Conservation (phyloP, 35 echinoderm and acorn worm genomes). For the Hemicentrotus pulcherrimus region DNA sequence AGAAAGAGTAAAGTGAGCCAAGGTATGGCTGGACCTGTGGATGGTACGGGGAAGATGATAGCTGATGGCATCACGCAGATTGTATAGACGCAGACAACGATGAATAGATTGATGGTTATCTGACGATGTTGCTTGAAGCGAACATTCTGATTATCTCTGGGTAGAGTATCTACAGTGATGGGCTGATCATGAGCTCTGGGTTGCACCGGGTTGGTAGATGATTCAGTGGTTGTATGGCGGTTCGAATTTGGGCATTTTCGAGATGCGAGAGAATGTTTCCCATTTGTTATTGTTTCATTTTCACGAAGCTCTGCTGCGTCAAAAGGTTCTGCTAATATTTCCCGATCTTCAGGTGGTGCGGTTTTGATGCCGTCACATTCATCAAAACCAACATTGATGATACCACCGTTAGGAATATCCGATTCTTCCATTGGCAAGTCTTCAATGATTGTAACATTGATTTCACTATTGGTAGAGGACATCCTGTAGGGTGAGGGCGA, state of each 20-base stretch:
- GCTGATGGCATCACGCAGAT: constrained; percentile 55
- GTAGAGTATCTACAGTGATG: neutral
- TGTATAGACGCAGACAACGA: constrained; percentile 62
- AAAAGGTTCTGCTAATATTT: neutral
- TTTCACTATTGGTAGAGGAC: neutral
- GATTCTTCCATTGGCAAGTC: neutral
- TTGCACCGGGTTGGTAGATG: too few relatives aligned
- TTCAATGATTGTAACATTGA: neutral
- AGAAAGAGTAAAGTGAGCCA: constrained; percentile 49
- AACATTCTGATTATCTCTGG: neutral
- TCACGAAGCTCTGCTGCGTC: neutral
- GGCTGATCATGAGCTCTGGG: too few relatives aligned
- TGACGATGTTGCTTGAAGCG: constrained; percentile 48
- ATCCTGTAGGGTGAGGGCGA: neutral
- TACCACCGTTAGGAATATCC: neutral
- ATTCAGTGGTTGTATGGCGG: too few relatives aligned
- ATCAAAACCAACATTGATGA: neutral
- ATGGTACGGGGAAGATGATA: constrained; percentile 53
- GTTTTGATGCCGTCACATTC: neutral
- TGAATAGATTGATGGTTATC: constrained; percentile 78
- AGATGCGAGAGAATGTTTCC: neutral
- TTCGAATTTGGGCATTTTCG: too few relatives aligned
- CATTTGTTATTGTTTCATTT: neutral
- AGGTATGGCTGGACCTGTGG: constrained; percentile 54
- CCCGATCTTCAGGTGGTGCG: neutral